These are phyloP conservation scores for Excalfactoria chinensis DNA, from an alignment of 2,113 vertebrate species.

Conservation along the genomic window DNA sequence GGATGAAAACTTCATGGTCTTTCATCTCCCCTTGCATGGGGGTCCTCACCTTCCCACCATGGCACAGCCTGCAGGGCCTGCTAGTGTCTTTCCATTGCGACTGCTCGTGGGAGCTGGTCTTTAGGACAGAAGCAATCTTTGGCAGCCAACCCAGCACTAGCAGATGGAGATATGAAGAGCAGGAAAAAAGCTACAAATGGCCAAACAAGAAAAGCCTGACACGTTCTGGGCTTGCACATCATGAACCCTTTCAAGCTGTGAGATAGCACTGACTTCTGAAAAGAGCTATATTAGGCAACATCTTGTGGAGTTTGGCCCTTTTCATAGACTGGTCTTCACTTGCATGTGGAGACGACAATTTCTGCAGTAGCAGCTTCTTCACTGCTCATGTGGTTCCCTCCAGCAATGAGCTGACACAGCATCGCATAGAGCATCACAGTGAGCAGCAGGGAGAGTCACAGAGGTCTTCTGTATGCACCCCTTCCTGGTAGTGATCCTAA, in stretches of 20 bases:
- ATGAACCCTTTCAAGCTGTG: neutral
- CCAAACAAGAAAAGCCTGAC: neutral
- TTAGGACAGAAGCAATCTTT: neutral
- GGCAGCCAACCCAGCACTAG: constrained; percentile 13
- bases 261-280: neutral
- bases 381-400: neutral
- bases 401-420: neutral
- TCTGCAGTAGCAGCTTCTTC: neutral
- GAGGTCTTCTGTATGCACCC: neutral
- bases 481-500: neutral
- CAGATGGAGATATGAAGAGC: constrained; percentile 41
- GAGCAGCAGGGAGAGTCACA: neutral
- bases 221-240: neutral
- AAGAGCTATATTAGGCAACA: neutral
- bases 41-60: neutral
- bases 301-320: neutral
- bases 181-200: constrained; percentile 33
- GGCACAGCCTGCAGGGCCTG: neutral
- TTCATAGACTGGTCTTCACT: neutral
- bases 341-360: neutral
- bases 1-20: neutral
- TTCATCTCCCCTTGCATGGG: neutral
- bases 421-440: neutral
- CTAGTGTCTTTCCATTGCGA: neutral
- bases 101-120: neutral